Evolutionary conservation across 2,113 vertebrate species (phyloP), one percentile per base, ranked within the genome.

Genomic region (Glaucomys volans): DNA sequence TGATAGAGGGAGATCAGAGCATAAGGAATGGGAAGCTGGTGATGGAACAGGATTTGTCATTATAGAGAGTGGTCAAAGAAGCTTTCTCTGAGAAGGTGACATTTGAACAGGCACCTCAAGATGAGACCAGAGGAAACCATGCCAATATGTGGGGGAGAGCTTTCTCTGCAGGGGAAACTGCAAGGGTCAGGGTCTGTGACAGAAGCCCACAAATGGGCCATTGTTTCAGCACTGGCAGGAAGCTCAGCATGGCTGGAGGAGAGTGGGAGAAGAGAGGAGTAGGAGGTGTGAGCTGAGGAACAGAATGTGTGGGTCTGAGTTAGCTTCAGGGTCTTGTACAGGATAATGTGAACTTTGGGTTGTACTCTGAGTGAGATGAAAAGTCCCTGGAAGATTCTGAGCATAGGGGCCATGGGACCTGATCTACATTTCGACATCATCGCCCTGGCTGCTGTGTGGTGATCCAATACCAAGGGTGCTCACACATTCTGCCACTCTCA

Each of bases 211-310:
- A 72, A 32, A 54, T 2, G 1, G 14, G 37, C 16, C 30, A 44
- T 64, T 20, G 50, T 1, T 30, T 87, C 8, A n/a, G 9, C 30
- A 47, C 17, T 14, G 4, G 2, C 22, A 47, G 7, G 7, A 42
- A 47, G 42, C 10, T 12, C 12, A 0, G 8, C 5, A 0, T 2
- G 14, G 1, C 10, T 22, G 8, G 22, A 42, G 4, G 32, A 4
- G 8, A 24, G 9, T 12, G 9, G 37, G 18, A 42, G 24, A 28
- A 3, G 24, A 37, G 47, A 44, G n/a, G 57, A 59, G 8, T 2
- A 66, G n/a, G 11, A 50, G 11, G 28, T 37, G 14, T 17, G 12
- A 74, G 57, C 9, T 9, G 16, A 72, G 40, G n/a, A 82, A 17
- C 14, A 52, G 79, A 69, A 64, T 37, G 5, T 14, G 32, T 50